Evolutionary conservation across 2,888 invertebrate species (phyloP).

Genomic region (Oscheius sp.): DNA sequence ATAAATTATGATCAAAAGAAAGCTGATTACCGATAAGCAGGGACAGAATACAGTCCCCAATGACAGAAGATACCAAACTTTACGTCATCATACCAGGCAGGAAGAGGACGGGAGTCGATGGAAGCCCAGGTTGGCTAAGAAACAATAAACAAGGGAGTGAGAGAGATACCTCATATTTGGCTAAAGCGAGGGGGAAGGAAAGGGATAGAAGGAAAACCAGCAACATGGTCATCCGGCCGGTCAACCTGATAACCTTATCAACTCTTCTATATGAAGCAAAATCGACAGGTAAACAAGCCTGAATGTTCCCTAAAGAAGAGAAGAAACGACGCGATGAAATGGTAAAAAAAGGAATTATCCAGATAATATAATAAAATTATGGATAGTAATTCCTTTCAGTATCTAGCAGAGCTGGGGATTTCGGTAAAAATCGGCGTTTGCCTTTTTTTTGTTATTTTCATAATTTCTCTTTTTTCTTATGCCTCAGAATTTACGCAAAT

Average conservation of each 20-base stretch:
- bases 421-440: too few relatives aligned
- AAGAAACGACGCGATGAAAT: too few relatives aligned
- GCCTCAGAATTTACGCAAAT: too few relatives aligned
- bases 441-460: too few relatives aligned
- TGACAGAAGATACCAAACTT: conserved; percentile 74
- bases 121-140: conserved; percentile 71
- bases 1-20: not conserved
- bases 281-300: not conserved
- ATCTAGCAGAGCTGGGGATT: too few relatives aligned
- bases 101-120: conserved; percentile 71
- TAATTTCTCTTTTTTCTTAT: too few relatives aligned
- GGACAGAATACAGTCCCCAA: conserved; percentile 71
- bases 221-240: not conserved
- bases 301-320: too few relatives aligned
- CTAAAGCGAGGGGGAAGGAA: not conserved
- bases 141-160: not conserved
- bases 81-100: conserved; percentile 72
- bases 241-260: conserved; percentile 1
- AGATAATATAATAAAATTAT: too few relatives aligned
- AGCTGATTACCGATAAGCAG: conserved; percentile 42
- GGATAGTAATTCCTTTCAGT: too few relatives aligned
- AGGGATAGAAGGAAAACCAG: not conserved
- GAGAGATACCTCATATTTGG: conserved; percentile 41
- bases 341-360: too few relatives aligned
- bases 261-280: not conserved